Conservation (phyloP, 2,797 vertebrate genomes). For the Cynodonichthys magdalenae region DNA sequence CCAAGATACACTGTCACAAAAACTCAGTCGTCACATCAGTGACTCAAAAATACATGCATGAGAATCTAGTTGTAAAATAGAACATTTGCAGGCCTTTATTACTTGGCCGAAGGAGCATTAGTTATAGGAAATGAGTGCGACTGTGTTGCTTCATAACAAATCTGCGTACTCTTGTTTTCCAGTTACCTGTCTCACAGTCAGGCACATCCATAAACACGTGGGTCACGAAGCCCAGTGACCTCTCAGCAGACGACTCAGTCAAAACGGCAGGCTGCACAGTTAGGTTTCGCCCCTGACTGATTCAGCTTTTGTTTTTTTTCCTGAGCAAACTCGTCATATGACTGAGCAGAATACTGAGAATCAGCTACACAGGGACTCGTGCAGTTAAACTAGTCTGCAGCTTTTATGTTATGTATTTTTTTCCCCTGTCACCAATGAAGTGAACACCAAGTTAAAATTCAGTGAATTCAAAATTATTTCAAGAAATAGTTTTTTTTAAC, state of each 20-base stretch:
- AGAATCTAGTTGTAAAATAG: constrained; percentile 17
- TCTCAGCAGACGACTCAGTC: constrained; percentile 55
- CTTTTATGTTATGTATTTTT: background rate
- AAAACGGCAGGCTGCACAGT: constrained; percentile 58
- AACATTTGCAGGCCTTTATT: background rate
- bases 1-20: constrained; percentile 25
- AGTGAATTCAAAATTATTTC: constrained; percentile 17
- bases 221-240: constrained; percentile 53
- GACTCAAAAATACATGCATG: constrained; percentile 13
- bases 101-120: background rate
- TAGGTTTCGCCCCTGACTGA: constrained; percentile 31
- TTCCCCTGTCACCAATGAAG: constrained; percentile 27
- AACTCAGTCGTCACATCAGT: constrained; percentile 19
- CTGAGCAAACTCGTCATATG: constrained; percentile 22
- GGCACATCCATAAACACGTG: constrained; percentile 39
- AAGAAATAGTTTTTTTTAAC: background rate
- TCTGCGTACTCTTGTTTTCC: constrained; percentile 21
- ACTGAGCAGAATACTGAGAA: constrained; percentile 19
- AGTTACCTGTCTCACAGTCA: background rate
- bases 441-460: constrained; percentile 9
- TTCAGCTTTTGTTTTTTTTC: constrained; percentile 23
- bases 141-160: constrained; percentile 9
- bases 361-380: constrained; percentile 15
- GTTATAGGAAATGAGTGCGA: constrained; percentile 9
- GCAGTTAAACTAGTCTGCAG: constrained; percentile 19